A percentile compares a stretch with the other conserved stretches of the same genome.
Evolutionary conservation across 2,113 vertebrate genomes (phyloP).

Genomic region (Tupaia tana): DNA sequence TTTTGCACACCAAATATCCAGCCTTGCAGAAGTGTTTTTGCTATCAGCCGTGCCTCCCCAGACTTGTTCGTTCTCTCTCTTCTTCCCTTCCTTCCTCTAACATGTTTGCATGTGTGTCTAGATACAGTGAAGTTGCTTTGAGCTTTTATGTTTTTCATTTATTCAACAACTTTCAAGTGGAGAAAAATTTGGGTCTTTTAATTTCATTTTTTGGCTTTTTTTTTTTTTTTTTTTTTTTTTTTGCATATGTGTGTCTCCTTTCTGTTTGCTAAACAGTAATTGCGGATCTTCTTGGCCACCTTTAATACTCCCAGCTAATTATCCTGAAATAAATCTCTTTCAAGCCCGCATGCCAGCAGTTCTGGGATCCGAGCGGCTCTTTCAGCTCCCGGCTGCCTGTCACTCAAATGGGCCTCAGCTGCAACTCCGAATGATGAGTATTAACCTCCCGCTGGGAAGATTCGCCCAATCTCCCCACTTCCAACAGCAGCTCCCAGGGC

Average conservation of each 20-base stretch:
- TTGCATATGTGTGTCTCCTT: constrained; percentile 80
- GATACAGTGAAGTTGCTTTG: constrained; percentile 83
- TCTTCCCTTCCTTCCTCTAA: background rate
- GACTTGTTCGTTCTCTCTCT: background rate
- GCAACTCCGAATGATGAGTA: constrained; percentile 94
- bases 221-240: constrained; percentile 9
- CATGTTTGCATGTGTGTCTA: constrained; percentile 63
- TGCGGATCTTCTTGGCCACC: constrained; percentile 90
- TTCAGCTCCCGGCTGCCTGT: constrained; percentile 92
- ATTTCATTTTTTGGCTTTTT: constrained; percentile 82
- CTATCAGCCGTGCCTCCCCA: background rate
- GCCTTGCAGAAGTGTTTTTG: constrained; percentile 12
- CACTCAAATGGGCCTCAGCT: constrained; percentile 98
- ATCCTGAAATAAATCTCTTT: constrained; percentile 94
- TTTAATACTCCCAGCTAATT: constrained; percentile 94
- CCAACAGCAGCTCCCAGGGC: constrained; percentile 91
- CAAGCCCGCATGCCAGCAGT: constrained; percentile 92
- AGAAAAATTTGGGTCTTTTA: constrained; percentile 81
- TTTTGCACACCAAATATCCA: background rate
- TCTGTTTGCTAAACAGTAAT: constrained; percentile 93
- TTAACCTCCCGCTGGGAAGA: constrained; percentile 97
- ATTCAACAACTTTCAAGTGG: constrained; percentile 84
- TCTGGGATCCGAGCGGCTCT: constrained; percentile 90
- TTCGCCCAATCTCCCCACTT: constrained; percentile 91
- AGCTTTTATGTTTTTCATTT: constrained; percentile 78